phyloP scores from a whole-genome alignment of 1,140 invertebrate species.

The Saxidomus purpurata region DNA sequence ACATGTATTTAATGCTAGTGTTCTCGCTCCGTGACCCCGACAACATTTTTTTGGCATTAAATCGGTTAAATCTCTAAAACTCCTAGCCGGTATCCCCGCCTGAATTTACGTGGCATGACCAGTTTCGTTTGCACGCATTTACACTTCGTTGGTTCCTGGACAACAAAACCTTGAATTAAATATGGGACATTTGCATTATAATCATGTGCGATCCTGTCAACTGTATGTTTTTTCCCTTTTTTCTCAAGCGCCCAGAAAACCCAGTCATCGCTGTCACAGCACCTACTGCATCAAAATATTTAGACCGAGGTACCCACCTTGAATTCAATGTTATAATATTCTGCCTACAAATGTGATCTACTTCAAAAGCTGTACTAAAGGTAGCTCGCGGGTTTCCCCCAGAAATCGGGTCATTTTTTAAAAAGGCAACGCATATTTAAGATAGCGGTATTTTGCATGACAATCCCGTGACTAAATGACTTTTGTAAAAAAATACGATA shows the following conservation, averaged over 20 bases:
- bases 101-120: background rate
- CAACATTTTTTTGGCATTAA: slow-evolving; percentile 43
- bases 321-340: background rate
- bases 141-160: background rate
- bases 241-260: slow-evolving; percentile 7
- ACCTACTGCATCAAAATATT: background rate
- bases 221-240: slow-evolving; percentile 30
- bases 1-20: slow-evolving; percentile 54
- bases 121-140: background rate
- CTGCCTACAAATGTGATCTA: slow-evolving; percentile 11
- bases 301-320: background rate
- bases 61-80: background rate
- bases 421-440: no score
- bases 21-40: slow-evolving; percentile 51
- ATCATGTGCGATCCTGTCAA: background rate
- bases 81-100: background rate
- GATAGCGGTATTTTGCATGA: no score
- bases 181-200: slow-evolving; percentile 8
- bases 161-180: slow-evolving; percentile 32
- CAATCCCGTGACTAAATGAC: no score
- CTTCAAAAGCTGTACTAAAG: background rate
- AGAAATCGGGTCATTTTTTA: no score
- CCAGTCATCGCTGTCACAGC: slow-evolving; percentile 52
- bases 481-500: no score
- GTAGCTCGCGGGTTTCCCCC: no score